Conservation (phyloP, 2,888 invertebrate species). For the Agonum fuliginosum region DNA sequence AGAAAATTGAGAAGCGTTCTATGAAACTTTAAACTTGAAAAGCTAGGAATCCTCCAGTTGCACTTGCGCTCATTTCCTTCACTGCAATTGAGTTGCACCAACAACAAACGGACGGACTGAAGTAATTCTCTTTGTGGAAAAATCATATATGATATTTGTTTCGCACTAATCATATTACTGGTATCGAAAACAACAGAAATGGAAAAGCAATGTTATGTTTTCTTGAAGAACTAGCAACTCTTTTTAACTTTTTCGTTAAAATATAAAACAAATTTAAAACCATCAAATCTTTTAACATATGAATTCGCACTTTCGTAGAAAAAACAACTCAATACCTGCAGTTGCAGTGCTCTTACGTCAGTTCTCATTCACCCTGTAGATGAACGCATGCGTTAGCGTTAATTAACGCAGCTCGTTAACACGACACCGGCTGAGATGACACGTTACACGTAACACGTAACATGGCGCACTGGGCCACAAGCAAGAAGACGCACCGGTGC, state of each 20-base stretch:
- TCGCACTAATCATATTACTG: too few species aligned
- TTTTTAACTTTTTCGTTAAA: not conserved
- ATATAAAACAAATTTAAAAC: not conserved
- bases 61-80: not conserved
- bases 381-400: not conserved
- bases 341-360: not conserved
- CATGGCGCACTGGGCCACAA: too few species aligned
- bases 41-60: not conserved
- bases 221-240: not conserved
- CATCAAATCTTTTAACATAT: not conserved
- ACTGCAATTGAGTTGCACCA: constrained; percentile 1
- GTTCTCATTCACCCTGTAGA: not conserved
- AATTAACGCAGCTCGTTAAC: not conserved
- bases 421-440: not conserved
- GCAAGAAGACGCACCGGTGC: not conserved
- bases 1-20: constrained; percentile 48
- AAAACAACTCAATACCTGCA: too few species aligned
- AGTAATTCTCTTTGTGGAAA: too few species aligned
- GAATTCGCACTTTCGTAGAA: too few species aligned
- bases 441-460: not conserved
- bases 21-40: constrained; percentile 7
- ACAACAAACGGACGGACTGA: too few species aligned
- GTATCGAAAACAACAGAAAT: too few species aligned
- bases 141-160: too few species aligned
- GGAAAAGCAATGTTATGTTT: not conserved